Conservation (phyloP, 2,888 invertebrate species). For the Calliscelio sp. region DNA sequence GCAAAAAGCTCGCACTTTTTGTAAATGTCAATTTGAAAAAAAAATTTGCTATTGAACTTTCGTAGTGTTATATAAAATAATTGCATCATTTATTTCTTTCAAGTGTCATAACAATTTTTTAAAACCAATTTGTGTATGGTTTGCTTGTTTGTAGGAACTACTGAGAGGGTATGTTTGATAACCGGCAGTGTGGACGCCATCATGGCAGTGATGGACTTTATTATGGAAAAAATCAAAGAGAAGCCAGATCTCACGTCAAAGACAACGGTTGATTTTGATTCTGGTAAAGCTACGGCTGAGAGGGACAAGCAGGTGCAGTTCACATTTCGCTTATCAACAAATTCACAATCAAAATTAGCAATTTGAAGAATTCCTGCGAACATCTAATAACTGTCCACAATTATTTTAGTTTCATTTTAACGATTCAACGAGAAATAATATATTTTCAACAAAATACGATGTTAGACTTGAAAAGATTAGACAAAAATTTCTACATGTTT, state of each 20-base stretch:
- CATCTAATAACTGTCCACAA: too few relatives aligned
- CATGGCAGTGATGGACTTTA: slow-evolving; percentile 96
- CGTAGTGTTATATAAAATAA: slow-evolving; percentile 53
- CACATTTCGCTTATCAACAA: background rate
- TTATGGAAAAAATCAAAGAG: slow-evolving; percentile 98
- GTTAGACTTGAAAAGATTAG: too few relatives aligned
- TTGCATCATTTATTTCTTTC: slow-evolving; percentile 39
- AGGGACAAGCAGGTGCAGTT: slow-evolving; percentile 92
- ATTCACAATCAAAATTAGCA: background rate
- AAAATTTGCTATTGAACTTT: too few relatives aligned
- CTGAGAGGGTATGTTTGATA: slow-evolving; percentile 97
- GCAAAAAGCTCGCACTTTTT: too few relatives aligned
- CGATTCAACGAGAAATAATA: too few relatives aligned
- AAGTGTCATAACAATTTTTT: slow-evolving; percentile 33
- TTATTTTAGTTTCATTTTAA: too few relatives aligned
- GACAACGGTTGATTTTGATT: slow-evolving; percentile 92
- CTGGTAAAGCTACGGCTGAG: slow-evolving; percentile 93
- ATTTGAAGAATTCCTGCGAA: too few relatives aligned
- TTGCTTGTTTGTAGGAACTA: slow-evolving; percentile 90
- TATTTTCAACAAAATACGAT: too few relatives aligned
- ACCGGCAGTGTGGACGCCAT: slow-evolving; percentile 96
- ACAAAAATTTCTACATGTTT: too few relatives aligned
- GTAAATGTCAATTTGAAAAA: background rate
- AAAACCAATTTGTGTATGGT: background rate
- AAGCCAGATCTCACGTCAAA: slow-evolving; percentile 95